These are phyloP conservation scores for Drosophila nikananu DNA, from an alignment of 1,140 invertebrate species.

Conservation along the genomic window DNA sequence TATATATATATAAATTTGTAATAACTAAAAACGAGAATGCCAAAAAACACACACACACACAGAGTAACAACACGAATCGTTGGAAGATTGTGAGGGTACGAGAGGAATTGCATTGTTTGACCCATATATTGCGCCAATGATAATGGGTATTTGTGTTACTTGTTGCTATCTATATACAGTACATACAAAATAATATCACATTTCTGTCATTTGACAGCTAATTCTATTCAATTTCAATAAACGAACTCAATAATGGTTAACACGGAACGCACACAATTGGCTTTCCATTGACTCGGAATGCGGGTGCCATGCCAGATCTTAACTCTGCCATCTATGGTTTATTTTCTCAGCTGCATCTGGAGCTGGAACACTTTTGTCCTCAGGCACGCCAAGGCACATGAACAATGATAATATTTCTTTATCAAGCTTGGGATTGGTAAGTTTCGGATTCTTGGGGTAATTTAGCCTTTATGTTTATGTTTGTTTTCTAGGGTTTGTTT, in stretches of 20 bases:
- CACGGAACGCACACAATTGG: conserved; percentile 32
- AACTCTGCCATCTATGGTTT: neutral
- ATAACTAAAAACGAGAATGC: conserved; percentile 40
- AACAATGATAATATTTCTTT: no score
- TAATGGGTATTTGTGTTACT: conserved; percentile 67
- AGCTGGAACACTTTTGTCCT: neutral
- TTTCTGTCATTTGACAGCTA: conserved; percentile 70
- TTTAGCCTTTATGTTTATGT: neutral
- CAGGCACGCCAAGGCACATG: neutral
- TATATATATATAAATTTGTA: conserved; percentile 32
- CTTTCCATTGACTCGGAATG: conserved; percentile 19
- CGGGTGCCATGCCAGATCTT: conserved; percentile 1
- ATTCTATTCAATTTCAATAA: conserved; percentile 82
- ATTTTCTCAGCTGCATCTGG: conserved; percentile 20
- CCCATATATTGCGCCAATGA: conserved; percentile 7
- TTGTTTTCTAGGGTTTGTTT: neutral
- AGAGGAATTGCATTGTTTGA: conserved; percentile 37
- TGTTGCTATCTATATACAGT: conserved; percentile 78
- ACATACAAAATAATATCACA: conserved; percentile 56
- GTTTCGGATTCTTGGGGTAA: neutral
- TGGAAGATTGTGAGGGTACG: conserved; percentile 3
- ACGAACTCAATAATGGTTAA: conserved; percentile 58
- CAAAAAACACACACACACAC: conserved; percentile 23
- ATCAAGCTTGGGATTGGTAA: neutral
- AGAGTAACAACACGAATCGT: conserved; percentile 1